phyloP scores from a whole-genome alignment of 2,888 invertebrate species.

The Hydropsyche betteni region DNA sequence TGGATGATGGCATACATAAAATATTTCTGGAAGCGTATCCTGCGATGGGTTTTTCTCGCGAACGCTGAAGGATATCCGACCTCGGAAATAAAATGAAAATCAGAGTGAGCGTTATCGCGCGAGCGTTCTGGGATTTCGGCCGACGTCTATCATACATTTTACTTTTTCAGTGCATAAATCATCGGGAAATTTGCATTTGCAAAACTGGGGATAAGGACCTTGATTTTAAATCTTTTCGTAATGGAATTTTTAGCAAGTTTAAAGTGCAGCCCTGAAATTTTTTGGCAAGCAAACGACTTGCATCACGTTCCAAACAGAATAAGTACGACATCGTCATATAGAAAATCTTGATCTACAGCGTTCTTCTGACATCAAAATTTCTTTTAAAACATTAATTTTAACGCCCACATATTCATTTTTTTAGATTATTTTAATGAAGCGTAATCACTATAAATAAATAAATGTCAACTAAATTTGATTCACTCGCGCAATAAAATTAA shows the following conservation, averaged over 20 bases:
- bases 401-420: too few species aligned
- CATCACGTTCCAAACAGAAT: not conserved
- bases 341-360: too few species aligned
- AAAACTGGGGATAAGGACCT: not conserved
- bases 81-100: not conserved
- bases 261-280: constrained; percentile 19
- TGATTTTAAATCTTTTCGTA: not conserved
- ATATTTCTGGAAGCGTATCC: not conserved
- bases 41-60: not conserved
- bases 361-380: too few species aligned
- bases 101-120: not conserved
- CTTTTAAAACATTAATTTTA: too few species aligned
- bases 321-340: too few species aligned
- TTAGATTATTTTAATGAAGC: too few species aligned
- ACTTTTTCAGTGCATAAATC: not conserved
- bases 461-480: too few species aligned
- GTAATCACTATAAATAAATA: too few species aligned
- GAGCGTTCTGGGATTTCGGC: not conserved
- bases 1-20: constrained; percentile 10
- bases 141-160: not conserved
- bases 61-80: not conserved
- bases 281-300: constrained; percentile 1
- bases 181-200: not conserved
- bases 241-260: not conserved
- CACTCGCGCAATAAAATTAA: too few species aligned